A percentile compares a stretch with the other conserved stretches of the same genome.
These are phyloP conservation scores for Corythoichthys haematopterus DNA, from an alignment of 2,113 vertebrate species.

Conservation along the genomic window DNA sequence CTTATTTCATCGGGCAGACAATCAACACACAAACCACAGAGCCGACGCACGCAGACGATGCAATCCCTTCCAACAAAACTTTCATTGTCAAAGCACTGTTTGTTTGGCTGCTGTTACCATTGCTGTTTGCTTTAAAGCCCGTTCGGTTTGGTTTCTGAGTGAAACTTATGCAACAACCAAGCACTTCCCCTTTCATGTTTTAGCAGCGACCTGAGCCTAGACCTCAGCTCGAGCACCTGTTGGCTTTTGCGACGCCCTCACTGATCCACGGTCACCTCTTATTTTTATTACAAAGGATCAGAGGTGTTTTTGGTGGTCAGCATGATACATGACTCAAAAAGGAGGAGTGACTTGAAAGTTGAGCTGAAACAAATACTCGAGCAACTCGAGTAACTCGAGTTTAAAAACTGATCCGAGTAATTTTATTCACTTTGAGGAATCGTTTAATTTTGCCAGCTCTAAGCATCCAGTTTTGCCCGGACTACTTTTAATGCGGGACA, in stretches of 20 bases:
- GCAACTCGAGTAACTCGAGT: too few relatives aligned
- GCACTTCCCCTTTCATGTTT: slow-evolving; percentile 6
- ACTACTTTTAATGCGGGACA: too few relatives aligned
- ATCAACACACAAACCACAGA: slow-evolving; percentile 49
- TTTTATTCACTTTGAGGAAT: too few relatives aligned
- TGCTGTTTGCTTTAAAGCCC: slow-evolving; percentile 14
- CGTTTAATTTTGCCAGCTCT: too few relatives aligned
- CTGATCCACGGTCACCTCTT: slow-evolving; percentile 38
- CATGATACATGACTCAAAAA: slow-evolving; percentile 13
- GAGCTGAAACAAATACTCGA: too few relatives aligned
- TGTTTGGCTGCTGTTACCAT: slow-evolving; percentile 33
- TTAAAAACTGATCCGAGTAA: too few relatives aligned
- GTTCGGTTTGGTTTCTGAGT: neutral
- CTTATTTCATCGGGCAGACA: slow-evolving; percentile 42
- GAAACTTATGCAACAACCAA: neutral
- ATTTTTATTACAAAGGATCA: slow-evolving; percentile 33
- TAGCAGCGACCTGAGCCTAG: slow-evolving; percentile 15
- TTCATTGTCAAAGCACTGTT: slow-evolving; percentile 15
- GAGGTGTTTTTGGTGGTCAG: slow-evolving; percentile 24
- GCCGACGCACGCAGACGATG: slow-evolving; percentile 22
- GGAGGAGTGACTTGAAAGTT: slow-evolving; percentile 33
- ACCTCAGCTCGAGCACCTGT: slow-evolving; percentile 29
- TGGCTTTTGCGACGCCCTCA: slow-evolving; percentile 14
- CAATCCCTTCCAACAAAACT: slow-evolving; percentile 20
- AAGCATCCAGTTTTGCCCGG: too few relatives aligned